Base-by-base conservation (phyloP, 2,797 vertebrate species). In the Perodicticus potto region DNA sequence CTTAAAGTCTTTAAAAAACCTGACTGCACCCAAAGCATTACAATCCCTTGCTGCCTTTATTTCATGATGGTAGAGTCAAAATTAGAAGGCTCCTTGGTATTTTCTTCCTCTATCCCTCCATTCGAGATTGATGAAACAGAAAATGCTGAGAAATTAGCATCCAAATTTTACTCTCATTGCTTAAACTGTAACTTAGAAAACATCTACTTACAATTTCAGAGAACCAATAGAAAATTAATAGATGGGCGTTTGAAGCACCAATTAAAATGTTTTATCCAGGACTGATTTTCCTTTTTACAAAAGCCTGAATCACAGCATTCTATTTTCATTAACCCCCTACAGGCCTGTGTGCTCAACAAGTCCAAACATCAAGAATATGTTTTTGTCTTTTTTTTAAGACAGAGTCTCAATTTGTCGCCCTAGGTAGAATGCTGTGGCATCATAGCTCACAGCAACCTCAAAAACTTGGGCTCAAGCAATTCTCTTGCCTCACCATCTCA, bases 1-100 rank as follows among this genome's bases (percentile, higher is more conserved):
- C 55, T 86, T 40, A 53, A 92, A 95, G 74, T 89, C 91, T 94
- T 93, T 93, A 72, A 94, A 93, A 96, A 91, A 55, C 55, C 80
- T 93, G 90, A 91, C 6, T 88, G 37, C 23, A 40, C 34, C 76
- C 45, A 81, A 13, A 82, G 81, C 65, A 59, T 61, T 72, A 69
- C 25, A 95, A n/a, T 16, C 23, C 19, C 40, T 45, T 78, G 57
- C 49, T 84, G 40, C 34, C 90, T 85, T 53, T 37, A 84, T 45
- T 59, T n/a, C 80, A 63, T 17, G 34, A 80, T 55, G 27, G 45
- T 20, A 72, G 0, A 65, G 49, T 83, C 59, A 82, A 32, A 92
- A 88, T 70, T 20, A 94, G 76, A 96, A 92, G 84, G 81, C 61
- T 94, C 43, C 74, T 53, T 73, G 55, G 34, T 43, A 11, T 80